These are phyloP conservation scores for Copidosoma aretas DNA, from an alignment of 2,888 invertebrate genomes.

Conservation along the genomic window DNA sequence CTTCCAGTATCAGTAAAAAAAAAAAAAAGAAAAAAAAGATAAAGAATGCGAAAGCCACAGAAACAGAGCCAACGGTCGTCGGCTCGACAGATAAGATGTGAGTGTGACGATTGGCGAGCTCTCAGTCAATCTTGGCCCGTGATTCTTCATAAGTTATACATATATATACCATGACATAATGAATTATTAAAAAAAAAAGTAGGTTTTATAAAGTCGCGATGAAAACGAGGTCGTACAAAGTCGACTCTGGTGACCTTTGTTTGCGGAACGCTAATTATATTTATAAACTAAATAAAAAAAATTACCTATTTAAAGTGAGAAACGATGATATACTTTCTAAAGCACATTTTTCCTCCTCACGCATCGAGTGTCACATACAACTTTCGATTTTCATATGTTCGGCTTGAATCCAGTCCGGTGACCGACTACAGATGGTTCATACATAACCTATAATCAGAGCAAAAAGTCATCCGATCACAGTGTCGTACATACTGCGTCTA, in stretches of 20 bases:
- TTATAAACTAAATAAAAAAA: constrained; percentile 29
- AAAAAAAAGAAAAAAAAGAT: not conserved
- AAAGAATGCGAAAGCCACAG: constrained; percentile 3
- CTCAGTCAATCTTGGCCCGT: constrained; percentile 20
- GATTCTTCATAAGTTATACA: constrained; percentile 34
- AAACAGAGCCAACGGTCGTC: constrained; percentile 1
- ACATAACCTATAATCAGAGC: too few relatives aligned
- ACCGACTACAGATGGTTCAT: too few relatives aligned
- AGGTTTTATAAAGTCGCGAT: constrained; percentile 35
- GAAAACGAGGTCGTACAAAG: not conserved
- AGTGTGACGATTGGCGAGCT: too few relatives aligned
- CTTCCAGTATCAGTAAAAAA: constrained; percentile 20
- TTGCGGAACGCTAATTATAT: constrained; percentile 5
- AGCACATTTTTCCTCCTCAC: too few relatives aligned
- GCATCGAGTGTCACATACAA: too few relatives aligned
- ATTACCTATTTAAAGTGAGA: not conserved
- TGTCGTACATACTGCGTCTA: too few relatives aligned
- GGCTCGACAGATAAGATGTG: not conserved
- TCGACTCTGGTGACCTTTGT: too few relatives aligned
- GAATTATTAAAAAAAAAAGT: constrained; percentile 25
- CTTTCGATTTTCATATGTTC: too few relatives aligned
- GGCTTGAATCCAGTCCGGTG: too few relatives aligned
- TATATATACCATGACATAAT: constrained; percentile 27
- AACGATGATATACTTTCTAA: not conserved
- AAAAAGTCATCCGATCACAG: too few relatives aligned